Percentiles rank a stretch among this genome's conserved stretches.
Conservation (phyloP, 2,888 invertebrate genomes). For the Rugalucina vietnamica region DNA sequence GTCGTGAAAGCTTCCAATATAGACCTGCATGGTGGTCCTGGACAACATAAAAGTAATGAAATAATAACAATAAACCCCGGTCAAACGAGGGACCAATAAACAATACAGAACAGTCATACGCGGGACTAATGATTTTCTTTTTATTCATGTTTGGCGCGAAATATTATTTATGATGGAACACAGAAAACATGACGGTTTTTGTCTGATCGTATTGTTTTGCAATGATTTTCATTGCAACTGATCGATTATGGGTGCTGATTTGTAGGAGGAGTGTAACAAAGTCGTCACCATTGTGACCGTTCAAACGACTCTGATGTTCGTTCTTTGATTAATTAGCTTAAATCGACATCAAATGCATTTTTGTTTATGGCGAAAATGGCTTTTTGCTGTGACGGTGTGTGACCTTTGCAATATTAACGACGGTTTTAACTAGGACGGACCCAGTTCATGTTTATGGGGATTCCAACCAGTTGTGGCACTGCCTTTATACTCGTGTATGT, state of each 20-base stretch:
- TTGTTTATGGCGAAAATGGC: neutral
- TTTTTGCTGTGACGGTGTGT: neutral
- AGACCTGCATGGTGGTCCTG: neutral
- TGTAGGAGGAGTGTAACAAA: neutral
- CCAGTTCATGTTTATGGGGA: too few species aligned
- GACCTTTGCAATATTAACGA: neutral
- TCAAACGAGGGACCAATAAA: neutral
- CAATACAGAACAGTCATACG: neutral
- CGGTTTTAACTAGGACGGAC: too few species aligned
- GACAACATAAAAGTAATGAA: conserved; percentile 2
- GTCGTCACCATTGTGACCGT: neutral
- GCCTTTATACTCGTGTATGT: too few species aligned
- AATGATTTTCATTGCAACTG: neutral
- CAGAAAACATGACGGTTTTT: neutral
- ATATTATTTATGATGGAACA: neutral
- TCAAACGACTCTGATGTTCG: neutral
- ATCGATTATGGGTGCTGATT: neutral
- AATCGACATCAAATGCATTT: neutral
- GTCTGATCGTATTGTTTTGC: conserved; percentile 1
- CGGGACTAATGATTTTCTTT: neutral
- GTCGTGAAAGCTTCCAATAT: neutral
- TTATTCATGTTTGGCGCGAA: neutral
- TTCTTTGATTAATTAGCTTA: neutral
- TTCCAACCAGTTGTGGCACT: too few species aligned
- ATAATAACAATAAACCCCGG: conserved; percentile 1